These are phyloP conservation scores for Dascyllus trimaculatus DNA, from an alignment of 2,113 vertebrate genomes.

Conservation along the genomic window DNA sequence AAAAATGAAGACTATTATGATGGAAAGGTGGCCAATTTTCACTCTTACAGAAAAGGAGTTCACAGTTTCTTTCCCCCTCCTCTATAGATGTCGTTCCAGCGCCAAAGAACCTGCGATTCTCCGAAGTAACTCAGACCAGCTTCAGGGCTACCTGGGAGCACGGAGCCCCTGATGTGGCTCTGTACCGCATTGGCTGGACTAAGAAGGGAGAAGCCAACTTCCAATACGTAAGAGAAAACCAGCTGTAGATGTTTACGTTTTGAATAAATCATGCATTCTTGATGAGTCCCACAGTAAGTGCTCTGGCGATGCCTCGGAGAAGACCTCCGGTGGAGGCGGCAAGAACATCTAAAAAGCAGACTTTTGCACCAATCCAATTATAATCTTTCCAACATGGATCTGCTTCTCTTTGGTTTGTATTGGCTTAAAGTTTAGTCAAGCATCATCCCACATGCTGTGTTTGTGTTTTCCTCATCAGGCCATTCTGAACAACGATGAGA, in stretches of 20 bases:
- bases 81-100: constrained; percentile 89
- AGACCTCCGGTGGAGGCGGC: constrained; percentile 18
- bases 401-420: constrained; percentile 13
- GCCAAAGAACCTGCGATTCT: constrained; percentile 91
- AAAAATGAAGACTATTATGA: constrained; percentile 26
- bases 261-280: constrained; percentile 27
- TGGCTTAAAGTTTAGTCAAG: neutral
- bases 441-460: neutral
- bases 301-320: constrained; percentile 26
- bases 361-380: constrained; percentile 1
- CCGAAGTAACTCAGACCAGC: constrained; percentile 89
- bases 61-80: neutral
- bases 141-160: constrained; percentile 95
- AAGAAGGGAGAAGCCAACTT: constrained; percentile 84
- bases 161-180: constrained; percentile 93
- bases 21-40: neutral
- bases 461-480: constrained; percentile 81
- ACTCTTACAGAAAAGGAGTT: neutral
- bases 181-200: constrained; percentile 93
- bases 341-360: constrained; percentile 59
- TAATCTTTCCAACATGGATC: neutral
- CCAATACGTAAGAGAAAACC: constrained; percentile 78
- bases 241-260: constrained; percentile 37
- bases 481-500: constrained; percentile 93
- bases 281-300: constrained; percentile 5